Evolutionary conservation across 2,888 invertebrate genomes (phyloP).

Genomic region (Pegoplata infirma): DNA sequence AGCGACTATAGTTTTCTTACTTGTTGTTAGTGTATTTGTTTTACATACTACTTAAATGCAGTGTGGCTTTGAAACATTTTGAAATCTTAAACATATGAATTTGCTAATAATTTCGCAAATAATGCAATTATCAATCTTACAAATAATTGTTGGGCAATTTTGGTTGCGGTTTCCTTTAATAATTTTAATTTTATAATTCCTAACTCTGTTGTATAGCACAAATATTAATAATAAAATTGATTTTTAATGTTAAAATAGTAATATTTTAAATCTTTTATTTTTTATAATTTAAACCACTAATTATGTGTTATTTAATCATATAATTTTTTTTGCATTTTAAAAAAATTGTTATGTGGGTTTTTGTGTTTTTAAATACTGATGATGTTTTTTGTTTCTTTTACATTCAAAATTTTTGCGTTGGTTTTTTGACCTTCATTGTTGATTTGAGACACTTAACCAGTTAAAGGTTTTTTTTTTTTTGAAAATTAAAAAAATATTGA

Average conservation of each 20-base stretch:
- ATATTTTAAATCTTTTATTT: neutral
- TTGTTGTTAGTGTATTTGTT: too few relatives aligned
- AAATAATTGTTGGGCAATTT: too few relatives aligned
- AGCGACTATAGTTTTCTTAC: too few relatives aligned
- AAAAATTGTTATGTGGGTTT: constrained; percentile 40
- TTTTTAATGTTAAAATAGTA: too few relatives aligned
- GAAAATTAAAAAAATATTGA: neutral
- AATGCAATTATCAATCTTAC: too few relatives aligned
- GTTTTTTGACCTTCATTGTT: constrained; percentile 55
- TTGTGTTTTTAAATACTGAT: constrained; percentile 13
- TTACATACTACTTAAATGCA: too few relatives aligned
- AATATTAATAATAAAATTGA: neutral
- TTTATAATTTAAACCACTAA: constrained; percentile 12
- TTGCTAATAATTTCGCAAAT: too few relatives aligned
- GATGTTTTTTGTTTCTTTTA: constrained; percentile 27
- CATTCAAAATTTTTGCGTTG: constrained; percentile 49
- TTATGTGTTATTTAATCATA: constrained; percentile 31
- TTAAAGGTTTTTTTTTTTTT: constrained; percentile 27
- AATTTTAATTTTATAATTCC: too few relatives aligned
- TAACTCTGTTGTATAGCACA: neutral
- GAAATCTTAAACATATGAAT: too few relatives aligned
- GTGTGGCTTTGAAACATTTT: too few relatives aligned
- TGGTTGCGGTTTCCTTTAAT: too few relatives aligned
- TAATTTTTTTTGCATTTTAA: constrained; percentile 1
- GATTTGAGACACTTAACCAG: constrained; percentile 39